These are phyloP conservation scores for Tuberolachnus salignus DNA, from an alignment of 2,888 invertebrate species.

Conservation along the genomic window DNA sequence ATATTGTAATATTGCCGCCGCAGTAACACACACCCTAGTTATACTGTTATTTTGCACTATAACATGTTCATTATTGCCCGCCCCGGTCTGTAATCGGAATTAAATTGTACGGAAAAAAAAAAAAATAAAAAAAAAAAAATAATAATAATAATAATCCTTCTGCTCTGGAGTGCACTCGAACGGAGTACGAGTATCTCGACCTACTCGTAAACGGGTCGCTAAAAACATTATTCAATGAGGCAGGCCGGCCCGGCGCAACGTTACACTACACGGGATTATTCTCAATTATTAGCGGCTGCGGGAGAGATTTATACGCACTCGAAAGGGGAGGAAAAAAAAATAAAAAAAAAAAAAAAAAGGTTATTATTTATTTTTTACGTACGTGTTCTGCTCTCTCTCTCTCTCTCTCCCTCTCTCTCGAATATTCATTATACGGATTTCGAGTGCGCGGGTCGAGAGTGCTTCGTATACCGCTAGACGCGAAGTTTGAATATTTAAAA, in stretches of 20 bases:
- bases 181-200: too few species aligned
- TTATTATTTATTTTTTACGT: not conserved
- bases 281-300: not conserved
- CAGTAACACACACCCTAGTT: too few species aligned
- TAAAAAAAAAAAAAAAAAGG: not conserved
- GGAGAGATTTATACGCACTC: constrained; percentile 20
- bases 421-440: too few species aligned
- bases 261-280: not conserved
- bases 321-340: too few species aligned
- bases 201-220: constrained; percentile 29
- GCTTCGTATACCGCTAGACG: too few species aligned
- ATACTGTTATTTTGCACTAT: not conserved
- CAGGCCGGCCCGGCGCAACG: not conserved
- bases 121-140: too few species aligned
- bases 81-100: constrained; percentile 16
- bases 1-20: too few species aligned
- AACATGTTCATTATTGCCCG: constrained; percentile 10
- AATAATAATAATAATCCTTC: constrained; percentile 39
- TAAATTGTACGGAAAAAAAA: constrained; percentile 36
- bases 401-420: too few species aligned
- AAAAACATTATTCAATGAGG: constrained; percentile 13
- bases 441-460: not conserved
- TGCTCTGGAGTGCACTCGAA: not conserved
- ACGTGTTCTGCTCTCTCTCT: too few species aligned
- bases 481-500: constrained; percentile 18